Base-by-base conservation (phyloP, 2,888 invertebrate species). In the Ochropleura plecta region DNA sequence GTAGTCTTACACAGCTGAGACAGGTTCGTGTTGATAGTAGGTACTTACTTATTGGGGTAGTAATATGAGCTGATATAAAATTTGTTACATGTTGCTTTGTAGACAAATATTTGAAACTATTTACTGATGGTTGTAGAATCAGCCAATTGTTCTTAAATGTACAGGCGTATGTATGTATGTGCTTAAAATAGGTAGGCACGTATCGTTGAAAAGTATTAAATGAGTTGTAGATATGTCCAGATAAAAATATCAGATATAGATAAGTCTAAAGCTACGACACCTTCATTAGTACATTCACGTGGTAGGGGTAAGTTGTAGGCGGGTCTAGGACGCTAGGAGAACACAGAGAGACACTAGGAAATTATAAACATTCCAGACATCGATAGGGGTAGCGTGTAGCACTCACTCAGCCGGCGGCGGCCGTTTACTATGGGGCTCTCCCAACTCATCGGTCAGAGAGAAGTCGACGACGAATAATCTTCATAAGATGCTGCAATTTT, bases 391-490 rank as follows among this genome's bases (percentile, higher is more conserved):
- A 92, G 92, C 84, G 86, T 88, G 87, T 88, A 92, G 95, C 93
- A 96, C 96, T 96, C 96, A 96, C 96, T 94, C 94, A 94, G 95
- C 94, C 94, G 92, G 87, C 90, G 95, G 88, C 91, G 94, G 92
- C 94, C 95, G 90, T 91, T 90, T 90, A 93, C 91, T 92, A 93
- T 94, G 94, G 95, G 95, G 95, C 95, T 93, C 93, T 95, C 96
- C 95, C 94, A 93, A 91, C 93, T 89, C 90, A 93, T 96, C 91
- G 95, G 96, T 97, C 97, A 97, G 96, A 97, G 97, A 95, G 97
- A 97, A 90, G 97, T 97, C 94, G 97, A 97, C 95, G 97, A 97
- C 93, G 97, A 97, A 97, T 97, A 97, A 96, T 97, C 97, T 97
- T 97, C 97, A 97, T 97, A 97, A 95, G 97, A 97, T 96, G 97